Evolutionary conservation across 2,888 invertebrate genomes (phyloP).

Genomic region (Anarsia innoxiella): DNA sequence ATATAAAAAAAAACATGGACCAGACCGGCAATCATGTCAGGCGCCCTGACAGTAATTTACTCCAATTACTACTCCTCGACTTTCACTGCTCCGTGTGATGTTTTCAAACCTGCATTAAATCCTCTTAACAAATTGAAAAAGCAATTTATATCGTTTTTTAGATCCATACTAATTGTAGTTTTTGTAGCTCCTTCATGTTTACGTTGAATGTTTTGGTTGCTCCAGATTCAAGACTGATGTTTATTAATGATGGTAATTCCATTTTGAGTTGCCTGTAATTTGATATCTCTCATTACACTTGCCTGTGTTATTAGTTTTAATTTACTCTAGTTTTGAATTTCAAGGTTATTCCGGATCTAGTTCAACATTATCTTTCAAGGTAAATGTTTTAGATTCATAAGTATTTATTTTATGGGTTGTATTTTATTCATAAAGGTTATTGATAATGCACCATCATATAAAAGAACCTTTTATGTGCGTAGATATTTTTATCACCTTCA

Average conservation of each 20-base stretch:
- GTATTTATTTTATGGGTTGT: no score
- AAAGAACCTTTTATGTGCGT: no score
- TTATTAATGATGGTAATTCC: constrained; percentile 4
- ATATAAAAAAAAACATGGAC: constrained; percentile 34
- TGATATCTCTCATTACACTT: neutral
- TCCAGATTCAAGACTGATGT: neutral
- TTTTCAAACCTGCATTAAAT: constrained; percentile 30
- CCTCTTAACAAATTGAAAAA: constrained; percentile 29
- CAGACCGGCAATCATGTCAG: constrained; percentile 26
- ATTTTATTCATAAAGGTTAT: no score
- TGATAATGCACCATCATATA: no score
- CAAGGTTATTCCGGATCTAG: no score
- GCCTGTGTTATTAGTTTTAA: no score
- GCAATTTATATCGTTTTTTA: constrained; percentile 12
- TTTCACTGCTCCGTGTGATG: constrained; percentile 29
- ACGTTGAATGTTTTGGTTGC: neutral
- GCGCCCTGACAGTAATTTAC: constrained; percentile 37
- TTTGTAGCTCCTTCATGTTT: neutral
- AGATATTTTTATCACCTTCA: no score
- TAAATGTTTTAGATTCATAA: no score
- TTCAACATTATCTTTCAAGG: no score
- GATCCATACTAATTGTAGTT: constrained; percentile 1
- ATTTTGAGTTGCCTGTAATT: neutral
- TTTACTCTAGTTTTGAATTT: no score
- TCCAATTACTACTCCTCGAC: constrained; percentile 36